Conservation (phyloP, 1,140 invertebrate species). For the Stegodyphus mimosarum region DNA sequence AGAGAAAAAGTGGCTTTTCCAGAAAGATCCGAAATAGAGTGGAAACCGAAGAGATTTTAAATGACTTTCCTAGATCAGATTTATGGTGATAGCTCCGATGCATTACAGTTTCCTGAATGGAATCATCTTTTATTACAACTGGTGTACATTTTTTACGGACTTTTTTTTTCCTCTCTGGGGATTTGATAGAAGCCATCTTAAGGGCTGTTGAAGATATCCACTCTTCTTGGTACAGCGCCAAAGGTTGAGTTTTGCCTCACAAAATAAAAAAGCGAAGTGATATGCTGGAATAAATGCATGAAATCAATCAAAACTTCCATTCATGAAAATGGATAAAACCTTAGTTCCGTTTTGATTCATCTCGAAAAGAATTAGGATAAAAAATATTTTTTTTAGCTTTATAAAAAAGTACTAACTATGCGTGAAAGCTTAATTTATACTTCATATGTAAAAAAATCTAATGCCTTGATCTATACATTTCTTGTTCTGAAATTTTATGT, state of each 20-base stretch:
- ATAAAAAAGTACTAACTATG: too few relatives aligned
- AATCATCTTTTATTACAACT: background rate
- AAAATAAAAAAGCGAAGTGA: background rate
- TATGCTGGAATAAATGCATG: background rate
- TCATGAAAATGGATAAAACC: background rate
- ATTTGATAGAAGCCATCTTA: slow-evolving; percentile 15
- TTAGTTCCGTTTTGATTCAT: too few relatives aligned
- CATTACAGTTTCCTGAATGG: slow-evolving; percentile 19
- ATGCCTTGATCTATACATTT: too few relatives aligned
- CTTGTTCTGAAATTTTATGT: too few relatives aligned
- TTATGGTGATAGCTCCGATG: slow-evolving; percentile 13
- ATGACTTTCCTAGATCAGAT: slow-evolving; percentile 1
- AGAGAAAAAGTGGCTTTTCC: too few relatives aligned
- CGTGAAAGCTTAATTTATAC: too few relatives aligned
- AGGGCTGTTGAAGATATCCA: background rate
- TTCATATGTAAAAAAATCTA: too few relatives aligned
- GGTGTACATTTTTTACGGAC: background rate
- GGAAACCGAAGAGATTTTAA: background rate
- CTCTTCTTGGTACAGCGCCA: slow-evolving; percentile 1
- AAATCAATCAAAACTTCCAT: background rate
- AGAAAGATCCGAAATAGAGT: background rate
- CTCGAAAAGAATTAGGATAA: too few relatives aligned
- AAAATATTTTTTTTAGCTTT: too few relatives aligned
- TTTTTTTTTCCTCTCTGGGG: background rate
- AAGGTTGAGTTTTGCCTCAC: background rate